These are phyloP conservation scores for Acyrthosiphon pisum DNA, from an alignment of 1,140 invertebrate genomes.

Conservation along the genomic window DNA sequence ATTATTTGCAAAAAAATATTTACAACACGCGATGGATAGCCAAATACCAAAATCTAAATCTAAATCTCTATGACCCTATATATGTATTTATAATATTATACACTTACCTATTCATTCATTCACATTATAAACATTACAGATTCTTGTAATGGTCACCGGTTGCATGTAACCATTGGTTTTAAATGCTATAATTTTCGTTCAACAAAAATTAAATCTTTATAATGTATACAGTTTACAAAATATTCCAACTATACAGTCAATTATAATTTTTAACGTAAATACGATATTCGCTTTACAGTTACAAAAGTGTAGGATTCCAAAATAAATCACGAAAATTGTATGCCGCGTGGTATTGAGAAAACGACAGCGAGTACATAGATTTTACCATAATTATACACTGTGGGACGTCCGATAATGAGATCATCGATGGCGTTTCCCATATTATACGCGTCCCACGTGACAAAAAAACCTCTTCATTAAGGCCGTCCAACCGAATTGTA, in stretches of 20 bases:
- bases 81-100: background rate
- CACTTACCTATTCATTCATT: background rate
- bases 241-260: background rate
- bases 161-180: background rate
- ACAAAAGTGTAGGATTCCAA: background rate
- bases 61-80: background rate
- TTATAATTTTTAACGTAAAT: background rate
- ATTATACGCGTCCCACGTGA: conserved; percentile 23
- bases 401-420: conserved; percentile 32
- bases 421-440: conserved; percentile 27
- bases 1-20: background rate
- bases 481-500: background rate
- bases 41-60: background rate
- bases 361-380: background rate
- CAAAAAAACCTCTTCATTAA: conserved; percentile 52
- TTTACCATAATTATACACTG: conserved; percentile 8
- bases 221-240: background rate
- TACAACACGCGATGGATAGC: background rate
- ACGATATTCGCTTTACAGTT: background rate
- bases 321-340: conserved; percentile 5
- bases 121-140: background rate
- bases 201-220: background rate
- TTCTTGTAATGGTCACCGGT: background rate
- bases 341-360: background rate
- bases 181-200: background rate